Percentiles rank a stretch among this genome's conserved stretches.
Conservation (phyloP, 2,113 vertebrate species). For the Callionymus lyra region DNA sequence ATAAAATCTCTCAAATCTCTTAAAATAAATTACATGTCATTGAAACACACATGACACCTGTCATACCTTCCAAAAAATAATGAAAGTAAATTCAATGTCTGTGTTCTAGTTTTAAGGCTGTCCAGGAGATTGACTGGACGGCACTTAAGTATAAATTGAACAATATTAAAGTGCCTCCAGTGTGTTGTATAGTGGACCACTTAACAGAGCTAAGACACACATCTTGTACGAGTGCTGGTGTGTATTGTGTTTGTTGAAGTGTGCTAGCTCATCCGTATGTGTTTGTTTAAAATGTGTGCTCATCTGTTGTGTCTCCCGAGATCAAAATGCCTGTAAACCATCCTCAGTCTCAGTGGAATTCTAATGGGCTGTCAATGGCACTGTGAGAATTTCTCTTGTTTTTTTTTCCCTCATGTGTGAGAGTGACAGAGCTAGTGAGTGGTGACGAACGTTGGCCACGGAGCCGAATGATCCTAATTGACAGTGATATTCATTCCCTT, state of each 20-base stretch:
- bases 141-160: conserved; percentile 25
- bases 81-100: too few relatives aligned
- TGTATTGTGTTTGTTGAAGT: neutral
- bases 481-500: conserved; percentile 35
- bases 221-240: conserved; percentile 14
- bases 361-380: conserved; percentile 48
- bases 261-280: conserved; percentile 5
- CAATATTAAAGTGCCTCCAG: conserved; percentile 44
- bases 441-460: conserved; percentile 22
- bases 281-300: neutral
- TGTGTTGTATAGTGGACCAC: conserved; percentile 6
- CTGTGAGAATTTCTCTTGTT: conserved; percentile 32
- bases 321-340: conserved; percentile 42
- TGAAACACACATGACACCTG: too few relatives aligned
- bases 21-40: too few relatives aligned
- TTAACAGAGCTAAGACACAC: conserved; percentile 21
- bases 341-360: conserved; percentile 39
- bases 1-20: too few relatives aligned
- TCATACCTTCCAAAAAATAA: too few relatives aligned
- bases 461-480: conserved; percentile 42
- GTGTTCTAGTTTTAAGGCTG: conserved; percentile 11
- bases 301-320: conserved; percentile 12
- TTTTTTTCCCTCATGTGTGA: conserved; percentile 3
- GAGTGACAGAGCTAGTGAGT: conserved; percentile 13
- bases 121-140: too few relatives aligned